phyloP scores from a whole-genome alignment of 1,140 invertebrate species.

The Brachionus koreanus region DNA sequence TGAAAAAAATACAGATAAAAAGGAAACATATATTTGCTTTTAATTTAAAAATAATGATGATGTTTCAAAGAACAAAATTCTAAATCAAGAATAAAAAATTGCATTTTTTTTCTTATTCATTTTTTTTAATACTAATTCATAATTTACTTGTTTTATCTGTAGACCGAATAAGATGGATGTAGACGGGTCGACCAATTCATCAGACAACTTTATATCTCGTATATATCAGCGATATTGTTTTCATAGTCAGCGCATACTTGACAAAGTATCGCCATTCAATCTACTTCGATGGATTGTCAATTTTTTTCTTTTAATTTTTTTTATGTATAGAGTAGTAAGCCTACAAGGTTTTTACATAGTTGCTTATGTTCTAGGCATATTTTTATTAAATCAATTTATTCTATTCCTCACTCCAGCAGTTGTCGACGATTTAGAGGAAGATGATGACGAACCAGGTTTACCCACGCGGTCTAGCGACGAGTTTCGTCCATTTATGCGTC shows the following conservation, averaged over 20 bases:
- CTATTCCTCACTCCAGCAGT: slow-evolving; percentile 97
- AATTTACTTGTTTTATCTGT: not conserved
- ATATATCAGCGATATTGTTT: slow-evolving; percentile 14
- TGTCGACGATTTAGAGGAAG: slow-evolving; percentile 70
- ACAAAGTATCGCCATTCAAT: slow-evolving; percentile 62
- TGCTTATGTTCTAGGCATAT: slow-evolving; percentile 96
- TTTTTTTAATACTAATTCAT: not conserved
- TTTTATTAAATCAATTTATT: slow-evolving; percentile 97
- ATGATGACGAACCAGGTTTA: slow-evolving; percentile 72
- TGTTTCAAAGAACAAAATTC: slow-evolving; percentile 14
- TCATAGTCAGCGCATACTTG: slow-evolving; percentile 59
- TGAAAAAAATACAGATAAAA: not conserved
- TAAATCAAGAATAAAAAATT: not conserved
- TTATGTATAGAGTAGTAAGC: slow-evolving; percentile 56
- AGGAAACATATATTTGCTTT: not conserved
- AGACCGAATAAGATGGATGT: slow-evolving; percentile 14
- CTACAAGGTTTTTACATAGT: slow-evolving; percentile 96
- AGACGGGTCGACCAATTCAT: not conserved
- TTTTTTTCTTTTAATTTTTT: slow-evolving; percentile 48
- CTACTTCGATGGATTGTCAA: slow-evolving; percentile 60
- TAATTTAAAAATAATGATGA: slow-evolving; percentile 1
- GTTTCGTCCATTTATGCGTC: slow-evolving; percentile 93
- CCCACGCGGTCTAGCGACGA: slow-evolving; percentile 92
- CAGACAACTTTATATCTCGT: not conserved
- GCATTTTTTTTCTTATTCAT: slow-evolving; percentile 8